Conservation (phyloP, 2,113 vertebrate genomes). For the Erythrocercus mccallii region DNA sequence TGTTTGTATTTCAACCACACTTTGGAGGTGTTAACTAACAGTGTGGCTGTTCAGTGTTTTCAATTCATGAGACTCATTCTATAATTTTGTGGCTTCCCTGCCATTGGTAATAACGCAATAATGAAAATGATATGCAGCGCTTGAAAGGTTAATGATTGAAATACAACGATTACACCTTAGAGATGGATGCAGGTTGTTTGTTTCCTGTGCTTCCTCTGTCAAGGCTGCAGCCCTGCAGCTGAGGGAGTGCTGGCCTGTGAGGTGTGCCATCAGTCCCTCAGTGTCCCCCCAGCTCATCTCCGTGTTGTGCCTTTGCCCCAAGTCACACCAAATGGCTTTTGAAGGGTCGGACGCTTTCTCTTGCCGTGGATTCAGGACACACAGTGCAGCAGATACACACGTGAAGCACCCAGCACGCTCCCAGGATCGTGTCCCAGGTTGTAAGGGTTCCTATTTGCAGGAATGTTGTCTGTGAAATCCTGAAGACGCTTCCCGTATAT, state of each 20-base stretch:
- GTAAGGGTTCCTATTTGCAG: background rate
- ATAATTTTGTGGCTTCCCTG: background rate
- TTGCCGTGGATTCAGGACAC: accelerated
- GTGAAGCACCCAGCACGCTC: background rate
- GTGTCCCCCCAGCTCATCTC: background rate
- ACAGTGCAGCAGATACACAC: background rate
- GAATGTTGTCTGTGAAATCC: background rate
- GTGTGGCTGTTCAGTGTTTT: background rate
- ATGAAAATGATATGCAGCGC: background rate
- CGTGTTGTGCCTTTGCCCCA: background rate
- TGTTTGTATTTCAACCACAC: background rate
- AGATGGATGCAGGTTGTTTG: background rate
- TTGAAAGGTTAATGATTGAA: slow-evolving; percentile 22
- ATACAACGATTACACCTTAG: background rate
- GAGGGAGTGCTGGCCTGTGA: background rate
- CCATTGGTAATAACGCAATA: background rate
- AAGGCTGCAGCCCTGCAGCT: background rate
- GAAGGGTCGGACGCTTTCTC: background rate
- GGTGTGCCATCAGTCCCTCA: background rate
- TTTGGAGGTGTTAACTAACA: background rate
- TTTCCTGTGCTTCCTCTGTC: background rate
- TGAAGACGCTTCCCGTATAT: background rate
- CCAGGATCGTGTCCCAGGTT: background rate
- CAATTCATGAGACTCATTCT: background rate
- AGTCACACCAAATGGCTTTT: background rate